Conservation (phyloP, 37 sponge, comb jelly and placozoan genomes). For the Corticium candelabrum region DNA sequence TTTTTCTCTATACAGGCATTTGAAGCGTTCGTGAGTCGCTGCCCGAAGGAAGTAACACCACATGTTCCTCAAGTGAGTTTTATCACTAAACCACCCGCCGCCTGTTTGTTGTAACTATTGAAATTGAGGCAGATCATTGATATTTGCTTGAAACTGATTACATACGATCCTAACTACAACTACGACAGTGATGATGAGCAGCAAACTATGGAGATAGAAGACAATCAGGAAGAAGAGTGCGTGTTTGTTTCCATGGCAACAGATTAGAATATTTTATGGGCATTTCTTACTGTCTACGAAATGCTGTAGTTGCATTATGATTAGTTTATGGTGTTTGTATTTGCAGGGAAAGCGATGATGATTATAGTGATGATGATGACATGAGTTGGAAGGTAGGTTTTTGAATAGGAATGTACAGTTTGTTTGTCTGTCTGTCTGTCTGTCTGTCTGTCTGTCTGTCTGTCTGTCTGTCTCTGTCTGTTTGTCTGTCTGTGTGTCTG, state of each 20-base stretch:
- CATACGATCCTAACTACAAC: conserved; percentile 98
- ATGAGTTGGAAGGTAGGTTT: conserved; percentile 99
- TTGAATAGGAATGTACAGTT: too few species aligned
- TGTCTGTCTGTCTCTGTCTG: too few species aligned
- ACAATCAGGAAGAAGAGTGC: conserved; percentile 43
- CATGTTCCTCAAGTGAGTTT: conserved; percentile 48
- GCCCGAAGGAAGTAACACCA: conserved; percentile 85
- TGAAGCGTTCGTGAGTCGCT: conserved; percentile 70
- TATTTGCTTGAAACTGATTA: conserved; percentile 57
- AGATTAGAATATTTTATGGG: too few species aligned
- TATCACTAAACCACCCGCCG: neutral
- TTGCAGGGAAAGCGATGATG: conserved; percentile 71
- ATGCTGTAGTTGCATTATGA: neutral
- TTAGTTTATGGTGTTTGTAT: neutral
- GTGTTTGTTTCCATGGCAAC: conserved; percentile 5
- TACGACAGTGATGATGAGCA: conserved; percentile 75
- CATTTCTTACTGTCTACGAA: neutral
- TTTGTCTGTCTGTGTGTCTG: too few species aligned
- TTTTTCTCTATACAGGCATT: conserved; percentile 39
- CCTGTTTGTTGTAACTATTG: neutral
- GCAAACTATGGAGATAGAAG: conserved; percentile 51
- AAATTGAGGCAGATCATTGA: conserved; percentile 48
- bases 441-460: too few species aligned
- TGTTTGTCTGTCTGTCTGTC: too few species aligned
- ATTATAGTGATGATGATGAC: conserved; percentile 98